Evolutionary conservation across 2,797 vertebrate genomes (phyloP), one percentile per base, ranked within the genome.

Genomic region (Sebastes flavidus): DNA sequence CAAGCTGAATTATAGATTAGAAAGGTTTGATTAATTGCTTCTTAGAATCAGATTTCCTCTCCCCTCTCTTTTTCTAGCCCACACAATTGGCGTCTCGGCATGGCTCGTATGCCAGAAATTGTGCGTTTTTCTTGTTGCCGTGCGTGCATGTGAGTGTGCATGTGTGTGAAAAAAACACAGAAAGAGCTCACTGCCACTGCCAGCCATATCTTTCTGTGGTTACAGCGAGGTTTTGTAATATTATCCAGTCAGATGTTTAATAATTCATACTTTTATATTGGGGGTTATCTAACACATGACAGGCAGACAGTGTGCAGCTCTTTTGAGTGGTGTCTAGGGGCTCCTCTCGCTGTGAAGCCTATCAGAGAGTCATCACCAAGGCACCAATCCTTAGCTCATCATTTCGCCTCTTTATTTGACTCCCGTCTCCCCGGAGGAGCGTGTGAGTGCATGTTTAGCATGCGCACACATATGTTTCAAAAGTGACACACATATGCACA

Each of bases 1-100:
- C 87, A 75, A 88, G 78, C 84, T 88, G 89, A 93, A 94, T 92
- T 91, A 89, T 90, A 91, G 78, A 93, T 88, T 84, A 69, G 82
- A 62, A 77, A 78, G 67, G 76, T 91, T 91, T 93, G 90, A 94
- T 94, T 90, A 92, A 92, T 93, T 90, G 83, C 89, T 65, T 66
- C 79, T 77, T 59, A 59, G 80, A 78, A 70, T 80, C 24, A 11
- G 67, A 86, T 67, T 84, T 75, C 58, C 78, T 80, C 58, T 65
- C 30, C 46, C 34, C 30, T 72, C 24, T 72, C 13, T 76, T 46
- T 78, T 78, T 42, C 29, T 18, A 74, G 59, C 88, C 80, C 75
- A 82, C 78, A 76, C 52, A 62, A 9, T 81, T 80, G 82, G 88
- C 85, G 59, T 65, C 42, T 27, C 65, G 42, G n/a, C 30, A 46